These are phyloP conservation scores for Furnarius figulus DNA, from an alignment of 2,113 vertebrate species.

Conservation along the genomic window DNA sequence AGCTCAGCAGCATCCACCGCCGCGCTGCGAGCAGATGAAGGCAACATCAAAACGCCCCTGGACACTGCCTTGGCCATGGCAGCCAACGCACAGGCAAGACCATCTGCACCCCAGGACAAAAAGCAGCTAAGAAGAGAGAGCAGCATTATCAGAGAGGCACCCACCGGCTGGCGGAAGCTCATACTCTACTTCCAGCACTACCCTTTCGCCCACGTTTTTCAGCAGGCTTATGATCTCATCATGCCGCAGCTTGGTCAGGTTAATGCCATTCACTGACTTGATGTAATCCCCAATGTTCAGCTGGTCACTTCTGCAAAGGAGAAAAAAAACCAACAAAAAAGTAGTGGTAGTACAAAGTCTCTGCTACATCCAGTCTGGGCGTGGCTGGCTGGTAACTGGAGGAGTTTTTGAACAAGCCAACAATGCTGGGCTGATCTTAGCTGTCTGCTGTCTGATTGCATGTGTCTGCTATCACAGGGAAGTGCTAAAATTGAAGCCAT, in stretches of 20 bases:
- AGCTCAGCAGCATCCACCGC: background rate
- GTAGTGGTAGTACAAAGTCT: background rate
- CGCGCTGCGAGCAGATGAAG: background rate
- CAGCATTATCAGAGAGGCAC: background rate
- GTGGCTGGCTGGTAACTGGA: background rate
- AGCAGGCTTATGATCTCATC: constrained; percentile 96
- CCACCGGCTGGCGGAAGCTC: constrained; percentile 91
- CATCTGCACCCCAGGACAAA: background rate
- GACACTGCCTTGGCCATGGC: background rate
- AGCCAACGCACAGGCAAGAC: background rate
- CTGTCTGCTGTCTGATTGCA: background rate
- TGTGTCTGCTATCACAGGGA: background rate
- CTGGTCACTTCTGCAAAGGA: constrained; percentile 87
- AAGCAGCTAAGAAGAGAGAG: background rate
- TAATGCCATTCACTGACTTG: constrained; percentile 95
- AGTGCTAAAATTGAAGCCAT: background rate
- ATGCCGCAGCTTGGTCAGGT: constrained; percentile 90
- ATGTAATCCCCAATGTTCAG: constrained; percentile 96
- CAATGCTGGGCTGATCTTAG: background rate
- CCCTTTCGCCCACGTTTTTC: constrained; percentile 94
- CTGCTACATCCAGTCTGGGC: background rate
- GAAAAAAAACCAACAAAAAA: background rate
- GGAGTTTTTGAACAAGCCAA: background rate
- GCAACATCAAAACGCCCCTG: background rate
- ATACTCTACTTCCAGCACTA: constrained; percentile 96